These are phyloP conservation scores for Acleris literana DNA, from an alignment of 2,888 invertebrate genomes.

Conservation along the genomic window DNA sequence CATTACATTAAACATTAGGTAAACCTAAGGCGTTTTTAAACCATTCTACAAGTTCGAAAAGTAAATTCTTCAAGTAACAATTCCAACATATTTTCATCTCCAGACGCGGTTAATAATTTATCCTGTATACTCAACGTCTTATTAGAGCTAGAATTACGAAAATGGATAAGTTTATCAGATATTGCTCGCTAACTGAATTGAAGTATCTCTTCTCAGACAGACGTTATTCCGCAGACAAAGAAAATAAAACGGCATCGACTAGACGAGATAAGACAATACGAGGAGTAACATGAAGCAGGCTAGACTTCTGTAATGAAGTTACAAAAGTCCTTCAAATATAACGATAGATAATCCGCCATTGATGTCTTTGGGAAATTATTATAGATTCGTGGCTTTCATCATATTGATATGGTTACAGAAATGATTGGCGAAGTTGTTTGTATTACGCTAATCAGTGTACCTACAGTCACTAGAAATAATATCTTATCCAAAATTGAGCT, in stretches of 20 bases:
- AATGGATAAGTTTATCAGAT: conserved; percentile 24
- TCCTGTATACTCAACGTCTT: conserved; percentile 5
- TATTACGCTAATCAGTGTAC: too few relatives aligned
- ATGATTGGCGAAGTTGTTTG: too few relatives aligned
- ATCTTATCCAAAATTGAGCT: too few relatives aligned
- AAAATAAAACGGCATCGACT: conserved; percentile 28
- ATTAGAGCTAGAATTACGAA: conserved; percentile 13
- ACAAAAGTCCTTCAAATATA: conserved; percentile 7
- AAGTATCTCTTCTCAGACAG: conserved; percentile 20
- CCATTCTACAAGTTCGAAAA: not conserved
- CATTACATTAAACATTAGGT: too few relatives aligned
- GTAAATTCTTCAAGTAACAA: not conserved
- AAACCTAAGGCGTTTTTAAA: not conserved
- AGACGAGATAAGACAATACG: conserved; percentile 32
- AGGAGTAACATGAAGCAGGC: conserved; percentile 11
- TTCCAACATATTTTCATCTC: not conserved
- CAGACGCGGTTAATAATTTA: not conserved
- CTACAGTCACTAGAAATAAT: too few relatives aligned
- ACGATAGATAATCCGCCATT: not conserved
- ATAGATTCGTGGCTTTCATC: not conserved
- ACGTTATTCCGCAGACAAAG: conserved; percentile 25
- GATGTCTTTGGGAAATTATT: not conserved
- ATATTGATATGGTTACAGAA: not conserved
- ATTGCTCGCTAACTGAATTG: conserved; percentile 33
- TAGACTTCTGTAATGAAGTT: conserved; percentile 21